Evolutionary conservation across 1,140 invertebrate genomes (phyloP), one percentile per base, ranked within the genome.

Genomic region (Papilio helenus): DNA sequence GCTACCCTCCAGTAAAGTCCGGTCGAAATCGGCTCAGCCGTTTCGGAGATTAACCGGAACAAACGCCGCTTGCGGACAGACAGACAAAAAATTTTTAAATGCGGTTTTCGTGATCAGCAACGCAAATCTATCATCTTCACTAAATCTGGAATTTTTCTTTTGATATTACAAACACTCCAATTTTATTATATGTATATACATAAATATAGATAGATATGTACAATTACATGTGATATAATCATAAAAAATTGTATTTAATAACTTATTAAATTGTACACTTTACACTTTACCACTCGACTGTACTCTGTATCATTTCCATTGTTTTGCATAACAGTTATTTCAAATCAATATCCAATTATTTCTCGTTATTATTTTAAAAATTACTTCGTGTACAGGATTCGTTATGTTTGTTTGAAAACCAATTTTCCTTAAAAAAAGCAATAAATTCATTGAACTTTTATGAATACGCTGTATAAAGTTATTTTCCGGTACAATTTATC

Each of bases 391-490:
- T 10, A 26, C 23, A 61, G 23, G 9, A 12, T 61, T 61, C 23
- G 58, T 61, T 61, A 26, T 61, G 20, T 61, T 61, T 61, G 58
- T 61, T 61, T 61, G 58, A 61, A 61, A 61, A 61, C 58, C 58
- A 61, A 61, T 61, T 61, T 61, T 16, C 58, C 26, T 26, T n/a
- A 29, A 65, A 65, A 61, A 65, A 65, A 65, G 26, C 12, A 29
- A 65, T 65, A 65, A 65, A 65, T 65, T 65, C 61, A 65, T 65
- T 65, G 61, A 29, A 65, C 61, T 65, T 65, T 65, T 65, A 26
- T 65, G 9, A 14, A 14, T 34, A 65, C 55, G 55, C 55, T 29
- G 61, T 29, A 65, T 34, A 65, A 65, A 65, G 61, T 65, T 61
- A 61, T 61, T 65, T 65, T 29, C 23, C 23, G 3, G 14, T 26